phyloP scores from a whole-genome alignment of 2,888 invertebrate species.

The Acronicta aceris region DNA sequence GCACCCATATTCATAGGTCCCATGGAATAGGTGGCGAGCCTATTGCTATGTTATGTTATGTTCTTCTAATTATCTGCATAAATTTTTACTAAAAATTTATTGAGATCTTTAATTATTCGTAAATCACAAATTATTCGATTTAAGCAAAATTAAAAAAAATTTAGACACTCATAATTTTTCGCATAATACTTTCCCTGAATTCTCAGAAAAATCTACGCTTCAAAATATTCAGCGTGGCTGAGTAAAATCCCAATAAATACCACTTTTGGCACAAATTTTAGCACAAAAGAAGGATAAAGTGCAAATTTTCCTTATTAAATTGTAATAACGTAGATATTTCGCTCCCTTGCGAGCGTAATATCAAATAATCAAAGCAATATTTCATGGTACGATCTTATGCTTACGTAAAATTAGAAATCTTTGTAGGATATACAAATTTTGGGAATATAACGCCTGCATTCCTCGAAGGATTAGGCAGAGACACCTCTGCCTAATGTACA shows the following conservation, averaged over 20 bases:
- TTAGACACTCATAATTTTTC: not conserved
- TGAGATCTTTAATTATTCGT: no score
- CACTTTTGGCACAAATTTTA: conserved; percentile 16
- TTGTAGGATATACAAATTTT: not conserved
- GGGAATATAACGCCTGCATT: not conserved
- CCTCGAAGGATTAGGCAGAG: no score
- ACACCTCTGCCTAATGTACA: no score
- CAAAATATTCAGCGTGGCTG: conserved; percentile 5
- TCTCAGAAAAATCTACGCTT: not conserved
- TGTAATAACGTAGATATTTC: conserved; percentile 28
- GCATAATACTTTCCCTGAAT: not conserved
- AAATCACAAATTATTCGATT: no score
- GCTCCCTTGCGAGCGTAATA: conserved; percentile 23
- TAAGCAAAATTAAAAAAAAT: no score
- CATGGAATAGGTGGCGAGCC: no score
- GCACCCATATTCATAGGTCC: no score
- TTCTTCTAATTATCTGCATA: no score
- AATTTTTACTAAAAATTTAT: no score
- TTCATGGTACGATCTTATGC: conserved; percentile 17
- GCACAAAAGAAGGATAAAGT: conserved; percentile 27
- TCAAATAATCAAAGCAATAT: conserved; percentile 48
- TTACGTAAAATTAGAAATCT: conserved; percentile 31
- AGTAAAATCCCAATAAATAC: conserved; percentile 30
- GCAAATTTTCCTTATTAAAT: conserved; percentile 45
- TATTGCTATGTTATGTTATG: no score